Evolutionary conservation across 2,888 invertebrate genomes (phyloP).

Genomic region (Macrophya annulata): DNA sequence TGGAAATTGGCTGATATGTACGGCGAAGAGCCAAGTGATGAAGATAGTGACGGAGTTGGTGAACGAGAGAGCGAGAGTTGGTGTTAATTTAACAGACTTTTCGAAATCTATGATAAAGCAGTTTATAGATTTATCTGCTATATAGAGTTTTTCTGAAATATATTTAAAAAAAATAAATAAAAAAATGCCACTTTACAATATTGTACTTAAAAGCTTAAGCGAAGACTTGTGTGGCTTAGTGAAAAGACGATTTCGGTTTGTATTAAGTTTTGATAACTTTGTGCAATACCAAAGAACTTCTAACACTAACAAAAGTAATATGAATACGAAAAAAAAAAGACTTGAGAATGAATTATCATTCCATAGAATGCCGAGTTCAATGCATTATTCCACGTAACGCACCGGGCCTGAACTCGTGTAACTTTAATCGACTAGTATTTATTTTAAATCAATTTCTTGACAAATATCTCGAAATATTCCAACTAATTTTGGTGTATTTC

Average conservation of each 20-base stretch:
- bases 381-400: conserved; percentile 34
- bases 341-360: conserved; percentile 52
- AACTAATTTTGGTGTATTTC: conserved; percentile 13
- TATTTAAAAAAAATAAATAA: conserved; percentile 11
- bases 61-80: conserved; percentile 88
- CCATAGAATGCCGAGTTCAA: conserved; percentile 20
- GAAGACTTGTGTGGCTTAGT: conserved; percentile 40
- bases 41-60: conserved; percentile 88
- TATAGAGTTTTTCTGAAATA: conserved; percentile 29
- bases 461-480: conserved; percentile 37
- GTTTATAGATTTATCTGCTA: conserved; percentile 34
- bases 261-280: conserved; percentile 58
- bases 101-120: conserved; percentile 14
- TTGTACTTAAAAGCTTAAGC: conserved; percentile 65
- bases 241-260: conserved; percentile 57
- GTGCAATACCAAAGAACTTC: conserved; percentile 64
- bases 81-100: conserved; percentile 82
- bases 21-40: conserved; percentile 93
- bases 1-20: conserved; percentile 97
- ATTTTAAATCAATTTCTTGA: conserved; percentile 33
- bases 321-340: conserved; percentile 40
- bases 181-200: conserved; percentile 55
- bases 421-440: conserved; percentile 47
- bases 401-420: conserved; percentile 26
- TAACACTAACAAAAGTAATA: conserved; percentile 21